A percentile compares a stretch with the other conserved stretches of the same genome.
These are phyloP conservation scores for Antheraea mylitta DNA, from an alignment of 1,140 invertebrate species.

Conservation along the genomic window DNA sequence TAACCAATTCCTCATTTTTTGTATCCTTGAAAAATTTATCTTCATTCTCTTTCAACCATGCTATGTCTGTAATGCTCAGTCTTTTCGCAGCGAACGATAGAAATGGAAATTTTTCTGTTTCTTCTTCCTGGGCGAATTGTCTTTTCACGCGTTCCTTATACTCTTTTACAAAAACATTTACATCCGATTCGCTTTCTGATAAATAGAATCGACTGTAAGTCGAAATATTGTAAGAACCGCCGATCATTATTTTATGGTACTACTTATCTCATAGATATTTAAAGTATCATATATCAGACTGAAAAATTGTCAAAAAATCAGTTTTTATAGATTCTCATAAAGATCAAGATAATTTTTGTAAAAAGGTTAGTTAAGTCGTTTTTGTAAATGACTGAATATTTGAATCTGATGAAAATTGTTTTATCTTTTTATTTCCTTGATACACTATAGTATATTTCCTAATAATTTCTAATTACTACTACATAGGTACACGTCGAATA, in stretches of 20 bases:
- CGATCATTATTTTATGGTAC: slow-evolving; percentile 31
- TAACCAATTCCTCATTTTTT: slow-evolving; percentile 40
- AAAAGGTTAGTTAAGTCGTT: background rate
- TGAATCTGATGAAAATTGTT: no score
- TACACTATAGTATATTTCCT: no score
- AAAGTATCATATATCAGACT: background rate
- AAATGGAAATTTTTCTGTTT: slow-evolving; percentile 32
- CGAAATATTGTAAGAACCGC: slow-evolving; percentile 38
- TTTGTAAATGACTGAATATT: no score
- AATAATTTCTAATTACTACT: no score
- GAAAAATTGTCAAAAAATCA: background rate
- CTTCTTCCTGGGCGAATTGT: slow-evolving; percentile 39
- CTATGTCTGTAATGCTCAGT: slow-evolving; percentile 30
- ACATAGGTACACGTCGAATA: no score
- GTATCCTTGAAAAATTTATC: slow-evolving; percentile 52
- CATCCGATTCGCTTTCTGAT: slow-evolving; percentile 47
- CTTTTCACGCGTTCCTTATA: slow-evolving; percentile 48
- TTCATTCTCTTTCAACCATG: slow-evolving; percentile 56
- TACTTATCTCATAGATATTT: background rate
- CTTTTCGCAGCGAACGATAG: slow-evolving; percentile 53
- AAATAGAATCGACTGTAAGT: slow-evolving; percentile 52
- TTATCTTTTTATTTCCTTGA: no score
- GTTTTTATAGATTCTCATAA: background rate
- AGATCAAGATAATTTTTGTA: background rate
- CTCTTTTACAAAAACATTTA: slow-evolving; percentile 49